A percentile compares a stretch with the other conserved stretches of the same genome.
Conservation (phyloP, 1,140 invertebrate genomes). For the Goniozus legneri region DNA sequence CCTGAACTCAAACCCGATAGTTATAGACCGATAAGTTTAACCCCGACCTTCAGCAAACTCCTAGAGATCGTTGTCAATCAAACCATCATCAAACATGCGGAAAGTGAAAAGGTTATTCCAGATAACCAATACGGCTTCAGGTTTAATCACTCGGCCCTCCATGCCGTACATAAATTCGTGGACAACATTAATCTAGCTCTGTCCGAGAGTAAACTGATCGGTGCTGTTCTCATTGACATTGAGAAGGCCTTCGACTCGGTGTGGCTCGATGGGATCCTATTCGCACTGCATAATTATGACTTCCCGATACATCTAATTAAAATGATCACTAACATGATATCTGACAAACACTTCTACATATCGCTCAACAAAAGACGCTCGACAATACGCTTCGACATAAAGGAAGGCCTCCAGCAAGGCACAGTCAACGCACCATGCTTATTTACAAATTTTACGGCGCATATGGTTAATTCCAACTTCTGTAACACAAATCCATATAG, state of each 20-base stretch:
- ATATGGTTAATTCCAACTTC: too few species aligned
- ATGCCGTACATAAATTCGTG: slow-evolving; percentile 19
- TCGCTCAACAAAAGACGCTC: too few species aligned
- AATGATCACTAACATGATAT: too few species aligned
- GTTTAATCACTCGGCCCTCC: slow-evolving; percentile 13
- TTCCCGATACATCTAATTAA: slow-evolving; percentile 9
- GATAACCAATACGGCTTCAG: slow-evolving; percentile 1
- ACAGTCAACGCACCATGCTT: too few species aligned
- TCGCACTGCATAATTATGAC: slow-evolving; percentile 3
- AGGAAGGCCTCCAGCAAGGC: too few species aligned
- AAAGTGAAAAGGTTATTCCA: neutral
- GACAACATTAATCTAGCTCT: slow-evolving; percentile 19
- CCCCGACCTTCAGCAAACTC: slow-evolving; percentile 7
- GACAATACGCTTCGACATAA: too few species aligned
- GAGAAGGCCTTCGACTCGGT: slow-evolving; percentile 14
- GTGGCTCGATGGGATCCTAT: slow-evolving; percentile 16
- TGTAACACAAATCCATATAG: too few species aligned
- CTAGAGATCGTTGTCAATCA: slow-evolving; percentile 4
- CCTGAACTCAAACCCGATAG: neutral
- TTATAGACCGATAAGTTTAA: slow-evolving; percentile 8
- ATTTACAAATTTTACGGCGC: too few species aligned
- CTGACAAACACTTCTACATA: too few species aligned
- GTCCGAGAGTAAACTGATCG: slow-evolving; percentile 19
- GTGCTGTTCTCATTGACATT: slow-evolving; percentile 13
- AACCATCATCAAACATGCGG: neutral